Conservation (phyloP, 2,888 invertebrate genomes). For the Stenchaetothrips biformis region DNA sequence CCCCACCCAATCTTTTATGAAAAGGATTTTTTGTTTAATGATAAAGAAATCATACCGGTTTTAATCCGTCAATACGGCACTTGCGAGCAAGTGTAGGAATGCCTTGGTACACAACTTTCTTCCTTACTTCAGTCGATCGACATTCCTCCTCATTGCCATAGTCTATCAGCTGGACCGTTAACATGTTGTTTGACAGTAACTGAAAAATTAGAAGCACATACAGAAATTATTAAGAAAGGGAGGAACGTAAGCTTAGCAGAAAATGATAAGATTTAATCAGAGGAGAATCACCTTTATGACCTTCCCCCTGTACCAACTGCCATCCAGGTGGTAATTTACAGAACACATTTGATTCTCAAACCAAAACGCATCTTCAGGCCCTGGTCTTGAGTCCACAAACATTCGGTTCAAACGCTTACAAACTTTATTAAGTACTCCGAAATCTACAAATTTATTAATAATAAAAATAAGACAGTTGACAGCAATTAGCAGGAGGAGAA, state of each 20-base stretch:
- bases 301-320: conserved; percentile 65
- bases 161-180: conserved; percentile 66
- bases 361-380: conserved; percentile 54
- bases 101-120: conserved; percentile 57
- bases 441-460: conserved; percentile 37
- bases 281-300: conserved; percentile 50
- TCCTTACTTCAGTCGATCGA: conserved; percentile 53
- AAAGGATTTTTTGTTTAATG: conserved; percentile 16
- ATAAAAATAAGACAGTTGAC: neutral
- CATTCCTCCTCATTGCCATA: conserved; percentile 74
- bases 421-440: conserved; percentile 40
- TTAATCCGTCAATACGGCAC: conserved; percentile 54
- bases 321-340: conserved; percentile 60
- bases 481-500: neutral
- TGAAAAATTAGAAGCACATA: conserved; percentile 28
- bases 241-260: conserved; percentile 1
- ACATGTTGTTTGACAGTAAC: conserved; percentile 34
- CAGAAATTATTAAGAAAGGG: conserved; percentile 6
- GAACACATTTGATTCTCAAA: conserved; percentile 61
- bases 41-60: conserved; percentile 45
- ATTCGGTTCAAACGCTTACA: no score
- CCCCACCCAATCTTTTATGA: neutral
- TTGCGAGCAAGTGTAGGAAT: conserved; percentile 48
- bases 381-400: conserved; percentile 49
- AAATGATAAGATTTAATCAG: conserved; percentile 27